Evolutionary conservation across 1,140 invertebrate species (phyloP).

Genomic region (Anadara kagoshimensis): DNA sequence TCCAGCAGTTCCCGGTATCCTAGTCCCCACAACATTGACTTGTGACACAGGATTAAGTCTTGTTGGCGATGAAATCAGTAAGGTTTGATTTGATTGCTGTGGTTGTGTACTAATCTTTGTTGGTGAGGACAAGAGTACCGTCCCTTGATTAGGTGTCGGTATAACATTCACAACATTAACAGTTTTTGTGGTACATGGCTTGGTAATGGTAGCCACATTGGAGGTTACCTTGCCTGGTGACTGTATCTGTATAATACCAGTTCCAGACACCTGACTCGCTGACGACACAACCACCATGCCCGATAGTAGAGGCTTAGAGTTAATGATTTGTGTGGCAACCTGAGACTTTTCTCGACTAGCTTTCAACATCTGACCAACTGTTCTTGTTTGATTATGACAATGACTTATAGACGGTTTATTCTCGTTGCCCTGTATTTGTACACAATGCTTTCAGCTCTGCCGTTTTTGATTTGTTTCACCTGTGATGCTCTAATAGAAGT

Average conservation of each 20-base stretch:
- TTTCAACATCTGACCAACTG: conserved; percentile 36
- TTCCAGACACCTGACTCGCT: conserved; percentile 15
- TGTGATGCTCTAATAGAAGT: conserved; percentile 50
- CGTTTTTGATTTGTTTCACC: conserved; percentile 42
- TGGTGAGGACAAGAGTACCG: conserved; percentile 2
- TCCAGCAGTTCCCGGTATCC: no score
- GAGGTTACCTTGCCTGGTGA: conserved; percentile 14
- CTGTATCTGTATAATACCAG: conserved; percentile 27
- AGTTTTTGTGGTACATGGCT: conserved; percentile 23
- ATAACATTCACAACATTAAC: conserved; percentile 36
- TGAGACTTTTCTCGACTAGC: conserved; percentile 27
- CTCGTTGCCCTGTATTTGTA: background rate
- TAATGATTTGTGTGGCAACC: background rate
- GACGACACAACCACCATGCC: background rate
- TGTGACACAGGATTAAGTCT: background rate
- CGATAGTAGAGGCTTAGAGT: background rate
- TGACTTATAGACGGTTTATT: background rate
- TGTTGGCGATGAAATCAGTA: background rate
- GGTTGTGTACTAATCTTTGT: background rate
- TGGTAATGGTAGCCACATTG: background rate
- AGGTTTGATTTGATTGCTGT: background rate
- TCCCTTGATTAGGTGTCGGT: conserved; percentile 12
- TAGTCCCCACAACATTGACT: conserved; percentile 5
- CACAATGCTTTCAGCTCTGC: conserved; percentile 2
- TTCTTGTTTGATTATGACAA: background rate